phyloP scores from a whole-genome alignment of 2,888 invertebrate genomes.

The Clunio marinus region DNA sequence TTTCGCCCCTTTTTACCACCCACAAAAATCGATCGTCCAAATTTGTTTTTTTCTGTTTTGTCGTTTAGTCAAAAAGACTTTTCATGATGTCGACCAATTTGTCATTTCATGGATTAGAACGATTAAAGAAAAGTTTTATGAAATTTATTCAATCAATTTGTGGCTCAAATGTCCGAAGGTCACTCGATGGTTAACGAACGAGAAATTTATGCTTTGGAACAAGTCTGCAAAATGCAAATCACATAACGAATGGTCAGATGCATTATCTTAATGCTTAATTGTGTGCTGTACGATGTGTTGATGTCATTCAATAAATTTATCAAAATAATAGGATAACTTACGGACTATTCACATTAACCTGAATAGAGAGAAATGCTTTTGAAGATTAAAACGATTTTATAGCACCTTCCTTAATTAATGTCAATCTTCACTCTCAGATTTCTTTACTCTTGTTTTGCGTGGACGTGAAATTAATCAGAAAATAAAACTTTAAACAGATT shows the following conservation, averaged over 20 bases:
- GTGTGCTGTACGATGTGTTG: not conserved
- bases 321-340: not conserved
- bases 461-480: not conserved
- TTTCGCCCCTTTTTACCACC: not conserved
- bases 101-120: slow-evolving; percentile 28
- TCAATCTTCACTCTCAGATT: not conserved
- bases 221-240: not conserved
- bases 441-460: not conserved
- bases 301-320: not conserved
- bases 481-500: not conserved
- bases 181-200: not conserved
- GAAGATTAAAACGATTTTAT: not conserved
- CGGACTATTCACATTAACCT: not conserved
- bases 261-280: not conserved
- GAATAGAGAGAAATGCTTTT: not conserved
- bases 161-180: too few relatives aligned
- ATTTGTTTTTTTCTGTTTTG: not conserved
- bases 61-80: slow-evolving; percentile 14
- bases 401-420: not conserved
- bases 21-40: slow-evolving; percentile 14
- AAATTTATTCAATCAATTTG: slow-evolving; percentile 28
- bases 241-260: not conserved
- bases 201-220: slow-evolving; percentile 6
- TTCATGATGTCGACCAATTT: slow-evolving; percentile 37
- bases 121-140: slow-evolving; percentile 37